phyloP scores from a whole-genome alignment of 2,888 invertebrate species.

The Phasia obesa region DNA sequence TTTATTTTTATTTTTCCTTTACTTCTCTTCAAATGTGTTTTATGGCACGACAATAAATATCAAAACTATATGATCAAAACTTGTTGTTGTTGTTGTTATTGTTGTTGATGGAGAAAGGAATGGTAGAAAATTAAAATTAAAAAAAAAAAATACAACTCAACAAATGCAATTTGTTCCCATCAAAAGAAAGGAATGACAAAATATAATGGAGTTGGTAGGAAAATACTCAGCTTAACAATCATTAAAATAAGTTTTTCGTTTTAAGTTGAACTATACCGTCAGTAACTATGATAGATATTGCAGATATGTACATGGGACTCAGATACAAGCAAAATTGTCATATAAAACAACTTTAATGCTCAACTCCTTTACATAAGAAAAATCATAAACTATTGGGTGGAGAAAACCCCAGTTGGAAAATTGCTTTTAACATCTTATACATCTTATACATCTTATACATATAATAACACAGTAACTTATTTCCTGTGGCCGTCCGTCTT shows the following conservation, averaged over 20 bases:
- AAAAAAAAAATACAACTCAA: slow-evolving; percentile 16
- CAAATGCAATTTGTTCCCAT: slow-evolving; percentile 69
- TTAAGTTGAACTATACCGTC: slow-evolving; percentile 25
- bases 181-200: slow-evolving; percentile 53
- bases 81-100: slow-evolving; percentile 18
- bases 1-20: not conserved
- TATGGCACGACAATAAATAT: slow-evolving; percentile 55
- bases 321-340: slow-evolving; percentile 3
- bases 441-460: not conserved
- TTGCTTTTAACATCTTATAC: not conserved
- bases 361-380: slow-evolving; percentile 40
- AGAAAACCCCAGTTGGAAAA: slow-evolving; percentile 8
- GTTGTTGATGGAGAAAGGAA: slow-evolving; percentile 10
- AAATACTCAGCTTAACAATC: slow-evolving; percentile 32
- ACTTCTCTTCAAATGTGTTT: slow-evolving; percentile 35
- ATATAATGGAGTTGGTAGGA: not conserved
- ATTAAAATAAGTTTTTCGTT: slow-evolving; percentile 56
- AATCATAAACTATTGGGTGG: not conserved
- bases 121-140: slow-evolving; percentile 22
- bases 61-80: slow-evolving; percentile 50
- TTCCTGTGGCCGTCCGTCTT: no score
- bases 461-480: no score
- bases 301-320: not conserved
- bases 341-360: slow-evolving; percentile 16
- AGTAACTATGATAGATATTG: slow-evolving; percentile 35